A percentile compares a stretch with the other conserved stretches of the same genome.
Evolutionary conservation across 2,113 vertebrate genomes (phyloP).

Genomic region (Crotalus helleri): DNA sequence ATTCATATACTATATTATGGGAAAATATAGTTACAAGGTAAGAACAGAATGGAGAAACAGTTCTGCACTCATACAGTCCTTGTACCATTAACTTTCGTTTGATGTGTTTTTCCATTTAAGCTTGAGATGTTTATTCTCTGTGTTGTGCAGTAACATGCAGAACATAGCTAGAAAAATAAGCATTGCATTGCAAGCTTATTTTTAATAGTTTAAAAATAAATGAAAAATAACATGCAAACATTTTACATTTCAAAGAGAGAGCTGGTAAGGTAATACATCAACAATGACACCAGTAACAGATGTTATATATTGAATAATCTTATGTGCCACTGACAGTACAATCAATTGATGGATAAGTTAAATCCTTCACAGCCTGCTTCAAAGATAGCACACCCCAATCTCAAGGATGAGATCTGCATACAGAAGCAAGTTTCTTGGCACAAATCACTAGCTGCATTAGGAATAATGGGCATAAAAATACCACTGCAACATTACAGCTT

Average conservation of each 20-base stretch:
- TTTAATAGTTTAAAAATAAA: conserved; percentile 32
- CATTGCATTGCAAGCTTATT: not conserved
- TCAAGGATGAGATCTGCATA: not conserved
- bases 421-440: not conserved
- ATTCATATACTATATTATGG: not conserved
- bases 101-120: not conserved
- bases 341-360: conserved; percentile 59
- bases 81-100: accelerated
- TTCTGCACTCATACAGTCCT: not conserved
- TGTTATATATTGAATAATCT: conserved; percentile 41
- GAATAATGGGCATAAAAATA: not conserved
- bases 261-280: conserved; percentile 51
- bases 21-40: not conserved
- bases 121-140: not conserved
- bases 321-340: conserved; percentile 52
- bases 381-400: conserved; percentile 21
- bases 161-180: conserved; percentile 6
- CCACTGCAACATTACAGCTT: not conserved
- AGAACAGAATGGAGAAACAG: accelerated
- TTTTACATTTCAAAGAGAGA: conserved; percentile 49
- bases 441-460: not conserved
- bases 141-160: not conserved
- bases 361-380: conserved; percentile 56
- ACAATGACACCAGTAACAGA: conserved; percentile 42
- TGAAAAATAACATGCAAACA: conserved; percentile 38